Evolutionary conservation across 2,888 invertebrate genomes (phyloP).

Genomic region (Germaria angustata): DNA sequence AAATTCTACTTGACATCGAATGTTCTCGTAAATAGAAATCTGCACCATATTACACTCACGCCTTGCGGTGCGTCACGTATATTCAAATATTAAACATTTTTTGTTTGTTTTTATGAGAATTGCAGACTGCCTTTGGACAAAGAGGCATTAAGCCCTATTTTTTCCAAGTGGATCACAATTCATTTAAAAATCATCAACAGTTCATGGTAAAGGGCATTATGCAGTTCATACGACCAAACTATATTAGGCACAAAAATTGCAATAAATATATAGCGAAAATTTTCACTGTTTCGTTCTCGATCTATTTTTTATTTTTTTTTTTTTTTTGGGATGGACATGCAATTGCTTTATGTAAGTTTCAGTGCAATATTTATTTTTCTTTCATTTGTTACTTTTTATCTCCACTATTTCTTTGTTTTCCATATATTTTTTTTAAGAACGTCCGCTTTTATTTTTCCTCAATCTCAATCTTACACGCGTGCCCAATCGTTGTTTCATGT

Average conservation of each 20-base stretch:
- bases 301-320: neutral
- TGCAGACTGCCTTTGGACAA: too few species aligned
- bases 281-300: constrained; percentile 10
- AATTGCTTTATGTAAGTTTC: constrained; percentile 27
- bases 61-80: too few species aligned
- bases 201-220: constrained; percentile 26
- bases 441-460: constrained; percentile 18
- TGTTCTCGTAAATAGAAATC: too few species aligned
- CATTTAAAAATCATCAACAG: neutral
- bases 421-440: constrained; percentile 24
- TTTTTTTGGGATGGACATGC: constrained; percentile 21
- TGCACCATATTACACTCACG: too few species aligned
- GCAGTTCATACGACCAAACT: neutral
- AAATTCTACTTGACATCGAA: too few species aligned
- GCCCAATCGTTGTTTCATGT: constrained; percentile 56
- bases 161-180: too few species aligned
- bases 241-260: neutral
- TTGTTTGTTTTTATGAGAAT: too few species aligned
- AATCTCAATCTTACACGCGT: constrained; percentile 53
- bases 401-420: neutral
- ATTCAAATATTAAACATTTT: too few species aligned
- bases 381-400: neutral
- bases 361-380: constrained; percentile 13
- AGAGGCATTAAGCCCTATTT: too few species aligned
- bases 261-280: neutral